Evolutionary conservation across 2,797 vertebrate genomes (phyloP), one percentile per base, ranked within the genome.

Genomic region (Eidolon dupreanum): DNA sequence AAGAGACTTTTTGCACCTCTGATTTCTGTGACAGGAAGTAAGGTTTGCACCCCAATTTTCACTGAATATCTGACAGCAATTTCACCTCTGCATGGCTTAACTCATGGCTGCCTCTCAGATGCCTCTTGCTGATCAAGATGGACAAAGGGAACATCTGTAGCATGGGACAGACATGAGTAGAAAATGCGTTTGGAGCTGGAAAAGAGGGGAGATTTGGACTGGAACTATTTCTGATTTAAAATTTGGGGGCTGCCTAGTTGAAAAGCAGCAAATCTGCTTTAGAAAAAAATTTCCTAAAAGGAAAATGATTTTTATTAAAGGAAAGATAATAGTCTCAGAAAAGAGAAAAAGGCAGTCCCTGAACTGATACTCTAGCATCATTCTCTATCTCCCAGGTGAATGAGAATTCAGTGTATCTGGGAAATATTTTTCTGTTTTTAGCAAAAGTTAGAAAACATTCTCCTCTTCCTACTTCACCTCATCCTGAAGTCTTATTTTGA

Each of bases 261-360:
- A 90, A 92, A 93, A 65, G 63, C 36, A 85, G 61, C 59, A 66
- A 41, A 88, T 75, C 10, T 87, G 59, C 55, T 49, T 77, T 83
- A 51, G n/a, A 38, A 81, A n/a, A 84, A 12, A 75, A 26, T 4
- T 17, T 78, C 22, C 46, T 73, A 1, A 91, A 82, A 91, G 51
- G 16, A 83, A 92, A 93, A 68, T 63, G 13, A 55, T 82, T 88
- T 95, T 95, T 86, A 87, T 73, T 89, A 75, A 92, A 75, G 66
- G 31, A 61, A 88, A 95, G 83, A 38, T 17, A 53, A 70, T 59
- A 74, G 55, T 90, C 26, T 88, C 3, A 82, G 43, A 63, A 57
- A 81, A 59, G 46, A 85, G 33, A 46, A 79, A 71, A 71, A 92
- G 12, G 49, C 8, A 20, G 16, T 90, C 59, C 16, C 28, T 78